Evolutionary conservation across 1,140 invertebrate genomes (phyloP), one percentile per base, ranked within the genome.

Genomic region (Octopus bimaculoides): DNA sequence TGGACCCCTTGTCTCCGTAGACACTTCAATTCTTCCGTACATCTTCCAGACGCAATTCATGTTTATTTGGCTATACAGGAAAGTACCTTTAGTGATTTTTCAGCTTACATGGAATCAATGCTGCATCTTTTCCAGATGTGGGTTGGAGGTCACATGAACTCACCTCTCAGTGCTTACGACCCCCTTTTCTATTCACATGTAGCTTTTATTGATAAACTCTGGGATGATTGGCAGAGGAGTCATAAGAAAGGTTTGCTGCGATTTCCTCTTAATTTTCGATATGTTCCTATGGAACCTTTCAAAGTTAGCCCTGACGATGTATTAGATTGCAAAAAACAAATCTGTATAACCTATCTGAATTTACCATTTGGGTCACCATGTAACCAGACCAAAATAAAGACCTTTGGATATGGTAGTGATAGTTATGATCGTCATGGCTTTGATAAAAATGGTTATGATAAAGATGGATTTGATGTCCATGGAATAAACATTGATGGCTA

Each of bases 181-280:
- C 87, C 87, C 14, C 12, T 86, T 2, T 86, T 85, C 79, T 78
- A 84, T n/a, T 87, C 87, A 10, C 78, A 85, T 52, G 71, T 84
- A 56, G 86, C 87, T 52, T 87, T 82, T 75, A 82, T 88, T 56
- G 87, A 88, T 75, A 86, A 85, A 77, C 79, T 88, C 6, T 88
- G 87, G 87, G 79, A 82, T 52, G 81, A 83, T 7, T 88, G 87
- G 87, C 86, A 86, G 77, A 69, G 82, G 12, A 84, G 81, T 69
- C 79, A 85, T 79, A 52, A 73, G 14, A 81, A 86, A 54, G 83
- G 84, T 41, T 61, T 83, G 0, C 81, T 85, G 10, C 71, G 54
- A 41, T 88, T 83, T 76, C 84, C 85, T 8, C 79, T 56, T 54
- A 61, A 80, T n/a, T 41, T 74, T 4, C 77, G 85, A 20, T 88